Evolutionary conservation across 1,140 invertebrate genomes (phyloP).

Genomic region (Drosophila auraria): DNA sequence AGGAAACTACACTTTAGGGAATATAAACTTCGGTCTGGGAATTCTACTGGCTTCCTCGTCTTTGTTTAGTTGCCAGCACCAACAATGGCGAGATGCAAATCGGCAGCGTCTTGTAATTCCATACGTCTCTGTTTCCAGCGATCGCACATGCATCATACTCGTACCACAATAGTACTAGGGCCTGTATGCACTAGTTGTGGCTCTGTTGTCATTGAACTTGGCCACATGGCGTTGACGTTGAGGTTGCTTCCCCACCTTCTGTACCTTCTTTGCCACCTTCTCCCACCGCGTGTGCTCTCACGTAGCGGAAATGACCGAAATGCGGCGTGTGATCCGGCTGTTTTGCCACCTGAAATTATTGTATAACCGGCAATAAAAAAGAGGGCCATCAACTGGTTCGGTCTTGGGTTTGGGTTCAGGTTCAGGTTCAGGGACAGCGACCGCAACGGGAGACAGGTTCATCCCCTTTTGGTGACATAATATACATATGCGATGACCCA

Average conservation of each 20-base stretch:
- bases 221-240: slow-evolving; percentile 50
- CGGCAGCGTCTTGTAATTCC: slow-evolving; percentile 73
- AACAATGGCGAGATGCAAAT: slow-evolving; percentile 74
- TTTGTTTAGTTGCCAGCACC: slow-evolving; percentile 21
- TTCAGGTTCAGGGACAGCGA: slow-evolving; percentile 16
- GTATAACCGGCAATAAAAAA: slow-evolving; percentile 40
- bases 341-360: slow-evolving; percentile 47
- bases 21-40: neutral
- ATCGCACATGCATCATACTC: slow-evolving; percentile 29
- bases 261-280: slow-evolving; percentile 49
- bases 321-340: slow-evolving; percentile 31
- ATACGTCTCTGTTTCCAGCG: slow-evolving; percentile 54
- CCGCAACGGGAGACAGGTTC: slow-evolving; percentile 27
- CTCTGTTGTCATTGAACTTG: slow-evolving; percentile 67
- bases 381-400: slow-evolving; percentile 25
- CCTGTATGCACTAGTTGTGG: slow-evolving; percentile 22
- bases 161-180: neutral
- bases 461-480: slow-evolving; percentile 26
- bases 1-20: neutral
- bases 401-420: neutral
- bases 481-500: neutral
- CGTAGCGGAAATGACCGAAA: slow-evolving; percentile 70
- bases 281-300: slow-evolving; percentile 11
- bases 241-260: slow-evolving; percentile 54
- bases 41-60: neutral